Evolutionary conservation across 1,140 invertebrate genomes (phyloP), one percentile per base, ranked within the genome.

Genomic region (Samia ricini): DNA sequence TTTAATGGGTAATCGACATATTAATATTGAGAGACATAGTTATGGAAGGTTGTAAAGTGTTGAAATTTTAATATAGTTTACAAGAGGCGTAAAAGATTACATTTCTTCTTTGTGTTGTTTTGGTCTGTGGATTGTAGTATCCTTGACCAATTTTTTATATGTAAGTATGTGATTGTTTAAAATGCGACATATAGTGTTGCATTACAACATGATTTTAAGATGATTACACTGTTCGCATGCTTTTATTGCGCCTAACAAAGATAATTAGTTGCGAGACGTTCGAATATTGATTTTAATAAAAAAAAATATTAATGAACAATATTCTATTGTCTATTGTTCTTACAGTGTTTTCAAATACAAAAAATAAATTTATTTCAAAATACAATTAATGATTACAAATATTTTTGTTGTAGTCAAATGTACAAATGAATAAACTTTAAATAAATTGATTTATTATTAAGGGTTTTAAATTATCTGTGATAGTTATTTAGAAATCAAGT

Each of bases 111-210:
- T 6, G 7, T 18, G 18, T 29, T 56, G 48, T 54, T 66, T 61
- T 52, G n/a, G n/a, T 61, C 61, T 56, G 23, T 48, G 59, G 49
- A 57, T 55, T 62, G 55, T n/a, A n/a, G n/a, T 62, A 59, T 67
- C 65, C 69, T 71, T 71, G 69, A 68, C 65, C 65, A 63, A 67
- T 64, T 62, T 71, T 55, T 58, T 62, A 26, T 57, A 50, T 68
- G 58, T 62, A 56, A 51, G 29, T 67, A 60, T 66, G 61, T 66
- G 60, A 64, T 64, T 50, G 60, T 66, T 66, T 50, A 42, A 55
- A 49, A 54, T 60, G 62, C 24, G 63, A 69, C 64, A 68, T 42
- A 15, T 42, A 42, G 51, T 60, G 42, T 56, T 33, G 55, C 26
- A 56, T 29, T 18, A 19, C 10, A 18, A 29, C 12, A 15, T 5